Evolutionary conservation across 1,140 invertebrate genomes (phyloP), one percentile per base, ranked within the genome.

Genomic region (Drosophila lacertosa): DNA sequence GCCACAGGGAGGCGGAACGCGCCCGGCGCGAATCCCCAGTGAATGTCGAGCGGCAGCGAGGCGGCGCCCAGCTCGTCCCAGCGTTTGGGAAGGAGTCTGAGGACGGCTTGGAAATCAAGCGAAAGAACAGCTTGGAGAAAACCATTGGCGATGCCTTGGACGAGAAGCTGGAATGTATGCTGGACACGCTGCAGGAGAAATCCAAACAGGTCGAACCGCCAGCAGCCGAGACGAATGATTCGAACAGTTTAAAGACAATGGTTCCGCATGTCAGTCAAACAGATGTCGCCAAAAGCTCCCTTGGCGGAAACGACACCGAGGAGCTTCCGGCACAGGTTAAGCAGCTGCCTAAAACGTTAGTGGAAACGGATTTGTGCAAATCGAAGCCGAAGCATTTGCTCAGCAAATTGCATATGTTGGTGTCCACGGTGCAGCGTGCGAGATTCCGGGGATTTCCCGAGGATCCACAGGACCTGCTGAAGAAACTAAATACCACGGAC

Each of bases 401-500:
- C 2, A 53, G 33, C 10, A 60, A 60, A 0, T 20, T 62, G 0
- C 33, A 53, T 29, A 10, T 44, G 3, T 15, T 69, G 29, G 22
- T 59, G 6, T 79, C 74, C 10, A 47, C 39, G 4, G 76, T 51
- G n/a, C 76, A 79, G 20, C 59, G 76, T 2, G 76, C 74, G 0
- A 6, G 29, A 2, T 59, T 40, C 10, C 13, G n/a, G 2, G 53
- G 53, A 1, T 47, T 63, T 26, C n/a, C 40, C 1, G 6, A 33
- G 4, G 65, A 78, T 75, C 77, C 66, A 0, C 62, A 59, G 4
- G 7, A 64, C 33, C 9, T 67, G 9, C 22, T 54, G 4, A 6
- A 59, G 0, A 33, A 20, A 2, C 6, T 55, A 0, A 15, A 33
- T 29, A 7, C 22, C 10, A 2, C 3, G 10, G 24, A 50, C 7